Evolutionary conservation across 1,140 invertebrate species (phyloP), one percentile per base, ranked within the genome.

Genomic region (Cheumatopsyche charites): DNA sequence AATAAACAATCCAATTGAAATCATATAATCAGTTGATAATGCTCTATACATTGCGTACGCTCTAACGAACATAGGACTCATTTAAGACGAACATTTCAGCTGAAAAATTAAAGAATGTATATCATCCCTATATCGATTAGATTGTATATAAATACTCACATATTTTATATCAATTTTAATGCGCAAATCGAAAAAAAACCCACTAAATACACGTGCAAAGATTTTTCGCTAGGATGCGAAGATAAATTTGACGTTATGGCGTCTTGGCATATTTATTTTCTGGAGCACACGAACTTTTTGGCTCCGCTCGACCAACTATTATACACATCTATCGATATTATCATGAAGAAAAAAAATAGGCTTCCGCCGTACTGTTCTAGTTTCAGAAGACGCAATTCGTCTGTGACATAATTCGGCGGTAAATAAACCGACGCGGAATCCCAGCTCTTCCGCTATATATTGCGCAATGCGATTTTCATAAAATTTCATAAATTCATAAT

Each of bases 241-340:
- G 17, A 21, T 58, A 58, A 21, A 58, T 58, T 25, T 1, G 23
- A 19, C 29, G 62, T 12, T 63, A 63, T 63, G 62, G 62, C 62
- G 62, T 66, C 63, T 47, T 49, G 63, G 63, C 63, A 55, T 55
- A 68, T 68, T 68, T 68, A 68, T 68, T 55, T 68, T 68, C 45
- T 68, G 43, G 66, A 52, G 47, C 47, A 43, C 55, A 15, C 41
- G 23, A 68, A 68, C 47, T 55, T 68, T 68, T 68, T 68, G 66
- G 66, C 66, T 55, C 47, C 15, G 15, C 49, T 65, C 7, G 13
- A 42, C 12, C 29, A 17, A 15, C 62, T 42, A 47, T 68, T 68
- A 68, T 68, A n/a, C n/a, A n/a, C n/a, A 55, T n/a, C 25, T 55
- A 68, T 68, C 15, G 49, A 41, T 43, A 26, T 17, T 43, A 68